Base-by-base conservation (phyloP, 37 sponge, comb jelly and placozoan genomes). In the Mnemiopsis leidyi region DNA sequence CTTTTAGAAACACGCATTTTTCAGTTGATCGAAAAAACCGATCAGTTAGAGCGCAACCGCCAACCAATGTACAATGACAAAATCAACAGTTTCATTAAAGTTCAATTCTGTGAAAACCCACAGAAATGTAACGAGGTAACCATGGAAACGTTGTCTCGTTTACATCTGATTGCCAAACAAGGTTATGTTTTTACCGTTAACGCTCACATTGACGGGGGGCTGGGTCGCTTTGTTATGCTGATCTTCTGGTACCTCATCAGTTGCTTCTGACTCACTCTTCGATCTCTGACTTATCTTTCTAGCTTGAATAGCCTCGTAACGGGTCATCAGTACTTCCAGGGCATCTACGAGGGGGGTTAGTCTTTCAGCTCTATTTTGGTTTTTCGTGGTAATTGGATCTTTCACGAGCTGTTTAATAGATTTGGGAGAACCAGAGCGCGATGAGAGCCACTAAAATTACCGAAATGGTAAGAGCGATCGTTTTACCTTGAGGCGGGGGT, bases 141-240 rank as follows among this genome's bases (percentile, higher is more conserved):
- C 61, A 48, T 48, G 61, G 61, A n/a, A n/a, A n/a, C n/a, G n/a
- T n/a, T n/a, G n/a, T n/a, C n/a, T n/a, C n/a, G n/a, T n/a, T 13
- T 48, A 48, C 61, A 48, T 48, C 61, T 48, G 32, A 20, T 77
- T 77, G 9, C 79, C 79, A 32, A 77, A 77, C 1, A 77, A 36
- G 18, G 79, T 77, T 1, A 77, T 77, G 18, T 77, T 77, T 77
- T 77, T 77, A 31, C 79, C 79, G 18, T 77, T 77, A 31, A 77
- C 79, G 79, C 79, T 77, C 5, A 77, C 79, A 32, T 32, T 77
- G 26, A 77, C 79, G 32, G 79, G 79, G 20, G 32, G 32, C 36
- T 34, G 34, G 1, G 1, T 33, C 30, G 18, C 35, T 33, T 28
- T 32, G 9, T 9, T 9, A 33, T 34, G 1, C 79, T 77, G 36